phyloP scores from a whole-genome alignment of 2,113 vertebrate genomes.

The Hipposideros armiger region DNA sequence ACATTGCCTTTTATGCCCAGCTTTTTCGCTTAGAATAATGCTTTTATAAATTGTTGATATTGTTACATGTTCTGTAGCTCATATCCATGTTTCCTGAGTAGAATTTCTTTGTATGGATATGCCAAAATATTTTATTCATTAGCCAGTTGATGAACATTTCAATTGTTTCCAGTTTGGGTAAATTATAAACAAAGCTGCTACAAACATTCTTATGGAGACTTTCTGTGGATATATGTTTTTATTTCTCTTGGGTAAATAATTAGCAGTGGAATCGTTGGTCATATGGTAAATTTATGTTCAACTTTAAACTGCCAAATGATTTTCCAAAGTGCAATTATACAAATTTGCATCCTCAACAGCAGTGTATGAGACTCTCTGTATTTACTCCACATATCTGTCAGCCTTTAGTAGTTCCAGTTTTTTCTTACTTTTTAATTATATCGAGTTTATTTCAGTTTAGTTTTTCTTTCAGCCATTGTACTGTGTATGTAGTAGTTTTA shows the following conservation, averaged over 20 bases:
- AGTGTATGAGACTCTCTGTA: rapidly evolving
- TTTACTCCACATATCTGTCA: neutral
- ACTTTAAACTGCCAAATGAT: neutral
- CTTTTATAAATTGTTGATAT: neutral
- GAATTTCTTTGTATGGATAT: neutral
- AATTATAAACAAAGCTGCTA: neutral
- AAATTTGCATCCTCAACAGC: neutral
- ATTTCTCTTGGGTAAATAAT: neutral
- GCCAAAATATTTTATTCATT: neutral
- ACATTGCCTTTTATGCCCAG: neutral
- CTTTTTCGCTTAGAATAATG: neutral
- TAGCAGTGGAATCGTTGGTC: neutral
- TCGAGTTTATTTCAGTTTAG: neutral
- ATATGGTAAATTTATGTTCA: neutral
- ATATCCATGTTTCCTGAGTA: neutral
- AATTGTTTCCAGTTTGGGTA: neutral
- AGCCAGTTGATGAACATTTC: neutral
- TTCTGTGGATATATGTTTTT: neutral
- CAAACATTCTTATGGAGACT: neutral
- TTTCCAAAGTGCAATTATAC: neutral
- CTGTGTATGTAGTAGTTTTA: neutral
- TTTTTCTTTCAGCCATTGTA: neutral
- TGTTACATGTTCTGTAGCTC: neutral
- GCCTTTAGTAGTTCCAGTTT: neutral
- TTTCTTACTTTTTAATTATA: neutral